phyloP scores from a whole-genome alignment of 2,888 invertebrate genomes.

The Apotomis betuletana region DNA sequence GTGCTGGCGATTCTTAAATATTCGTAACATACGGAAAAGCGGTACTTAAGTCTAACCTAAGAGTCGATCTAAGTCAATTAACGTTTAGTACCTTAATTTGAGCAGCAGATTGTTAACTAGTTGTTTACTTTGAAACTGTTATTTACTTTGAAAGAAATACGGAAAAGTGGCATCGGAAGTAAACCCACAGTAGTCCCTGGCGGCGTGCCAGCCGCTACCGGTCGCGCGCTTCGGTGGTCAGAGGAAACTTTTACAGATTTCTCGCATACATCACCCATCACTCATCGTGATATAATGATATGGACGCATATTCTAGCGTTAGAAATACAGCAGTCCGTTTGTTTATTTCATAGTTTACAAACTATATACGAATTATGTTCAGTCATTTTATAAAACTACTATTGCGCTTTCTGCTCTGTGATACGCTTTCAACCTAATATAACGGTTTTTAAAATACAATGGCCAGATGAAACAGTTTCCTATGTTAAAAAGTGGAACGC shows the following conservation, averaged over 20 bases:
- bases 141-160: conserved; percentile 56
- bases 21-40: not conserved
- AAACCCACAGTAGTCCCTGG: conserved; percentile 27
- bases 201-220: conserved; percentile 14
- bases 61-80: not conserved
- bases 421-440: not conserved
- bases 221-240: conserved; percentile 8
- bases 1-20: not conserved
- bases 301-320: not conserved
- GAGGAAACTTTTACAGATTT: conserved; percentile 19
- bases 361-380: not conserved
- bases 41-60: too few relatives aligned
- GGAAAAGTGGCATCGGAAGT: conserved; percentile 48
- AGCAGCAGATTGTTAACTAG: conserved; percentile 18
- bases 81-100: not conserved
- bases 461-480: not conserved
- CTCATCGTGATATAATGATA: conserved; percentile 11
- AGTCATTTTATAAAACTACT: not conserved
- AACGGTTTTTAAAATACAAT: not conserved
- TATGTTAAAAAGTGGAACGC: not conserved
- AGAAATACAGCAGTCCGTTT: not conserved
- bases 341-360: not conserved
- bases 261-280: conserved; percentile 27
- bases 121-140: conserved; percentile 29
- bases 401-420: not conserved